Base-by-base conservation (phyloP, 2,113 vertebrate genomes). In the Montifringilla adamsi region DNA sequence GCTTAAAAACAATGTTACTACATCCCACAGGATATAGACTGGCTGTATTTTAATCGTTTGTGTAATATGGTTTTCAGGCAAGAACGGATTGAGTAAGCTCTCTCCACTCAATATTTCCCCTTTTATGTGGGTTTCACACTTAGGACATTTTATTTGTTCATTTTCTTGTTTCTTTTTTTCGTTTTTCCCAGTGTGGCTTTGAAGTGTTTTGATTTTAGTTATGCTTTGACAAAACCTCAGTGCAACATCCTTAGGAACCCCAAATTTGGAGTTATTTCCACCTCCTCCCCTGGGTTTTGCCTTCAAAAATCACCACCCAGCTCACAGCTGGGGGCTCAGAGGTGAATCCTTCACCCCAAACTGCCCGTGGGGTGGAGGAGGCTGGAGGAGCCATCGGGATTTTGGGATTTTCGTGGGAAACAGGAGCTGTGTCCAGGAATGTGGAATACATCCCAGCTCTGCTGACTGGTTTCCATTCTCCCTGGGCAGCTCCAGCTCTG, bases 321-420 rank as follows among this genome's bases (percentile, higher is more conserved):
- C 31, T 23, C 78, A 8, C 13, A 33, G 2, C 16, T 6, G 15
- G 46, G 35, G 20, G 33, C 26, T 41, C 10, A 5, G 22, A 30
- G 43, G 53, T 23, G 33, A 37, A 46, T 23, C 58, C 35, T 18
- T 6, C 41, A 8, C 43, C 75, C 49, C 20, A 1, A 11, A 3
- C 20, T 11, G 26, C 11, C 15, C 10, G 0, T 3, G 75, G 27
- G 46, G 4, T 10, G n/a, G n/a, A 17, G 47, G 15, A 50, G 63
- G 30, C 64, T 28, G 4, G 0, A 8, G 50, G 66, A 43, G 7
- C 9, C 24, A 1, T 8, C 24, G 1, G 27, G n/a, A 1, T 5
- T 5, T 15, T 6, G 50, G 26, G 20, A 14, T 55, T 21, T 0
- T 9, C 5, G 24, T 46, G 64, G 35, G 68, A 39, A 84, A 6